Conservation (phyloP, 2,888 invertebrate species). For the Mesorhabditis sp. region DNA sequence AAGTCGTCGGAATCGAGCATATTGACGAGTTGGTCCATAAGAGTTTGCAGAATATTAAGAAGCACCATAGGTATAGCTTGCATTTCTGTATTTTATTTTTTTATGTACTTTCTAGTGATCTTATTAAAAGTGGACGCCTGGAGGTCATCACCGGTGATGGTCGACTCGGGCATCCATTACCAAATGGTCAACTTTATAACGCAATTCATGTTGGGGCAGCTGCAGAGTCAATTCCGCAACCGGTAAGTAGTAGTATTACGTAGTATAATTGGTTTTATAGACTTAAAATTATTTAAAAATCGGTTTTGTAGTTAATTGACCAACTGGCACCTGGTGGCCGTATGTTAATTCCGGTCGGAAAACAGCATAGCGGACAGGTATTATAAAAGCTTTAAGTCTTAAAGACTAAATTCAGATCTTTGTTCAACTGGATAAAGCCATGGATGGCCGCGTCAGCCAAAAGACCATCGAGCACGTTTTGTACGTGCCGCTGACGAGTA, state of each 20-base stretch:
- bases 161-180: conserved; percentile 70
- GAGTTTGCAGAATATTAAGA: conserved; percentile 74
- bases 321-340: conserved; percentile 89
- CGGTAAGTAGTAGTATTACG: conserved; percentile 50
- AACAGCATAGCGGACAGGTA: conserved; percentile 12
- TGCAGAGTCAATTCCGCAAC: conserved; percentile 59
- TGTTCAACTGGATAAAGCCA: conserved; percentile 82
- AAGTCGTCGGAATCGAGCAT: conserved; percentile 83
- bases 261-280: neutral
- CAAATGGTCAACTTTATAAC: conserved; percentile 75
- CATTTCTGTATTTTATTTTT: neutral
- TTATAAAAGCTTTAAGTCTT: neutral
- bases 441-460: conserved; percentile 71
- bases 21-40: conserved; percentile 76
- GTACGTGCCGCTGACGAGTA: conserved; percentile 91
- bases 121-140: neutral
- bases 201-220: conserved; percentile 73
- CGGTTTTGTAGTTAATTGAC: conserved; percentile 70
- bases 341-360: conserved; percentile 64
- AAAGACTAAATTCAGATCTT: conserved; percentile 60
- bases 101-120: neutral
- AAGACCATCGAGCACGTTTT: conserved; percentile 84
- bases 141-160: conserved; percentile 75
- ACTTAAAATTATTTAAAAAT: neutral
- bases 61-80: conserved; percentile 65